Base-by-base conservation (phyloP, 2,888 invertebrate genomes). In the Xestia xanthographa region DNA sequence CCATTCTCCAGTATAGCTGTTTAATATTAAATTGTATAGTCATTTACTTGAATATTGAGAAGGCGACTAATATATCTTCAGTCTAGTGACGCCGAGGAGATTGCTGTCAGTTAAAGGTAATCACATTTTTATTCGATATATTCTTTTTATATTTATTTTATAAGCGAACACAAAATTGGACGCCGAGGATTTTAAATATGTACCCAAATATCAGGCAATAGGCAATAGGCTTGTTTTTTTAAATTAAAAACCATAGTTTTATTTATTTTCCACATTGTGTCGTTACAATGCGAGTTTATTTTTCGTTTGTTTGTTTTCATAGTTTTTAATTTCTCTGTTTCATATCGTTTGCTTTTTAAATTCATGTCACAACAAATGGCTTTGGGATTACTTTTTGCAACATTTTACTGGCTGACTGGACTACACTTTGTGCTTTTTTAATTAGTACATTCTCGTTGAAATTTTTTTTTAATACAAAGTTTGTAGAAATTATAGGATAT, bases 11-110 rank as follows among this genome's bases (percentile, higher is more conserved):
- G n/a, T 56, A 12, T 58, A 75, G 12, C 41, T 48, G 56, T 14
- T 48, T 48, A 22, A 22, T 56, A 48, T 43, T 6, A 41, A 58
- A 58, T 72, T 73, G 34, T 81, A 41, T 56, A 22, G 34, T 43
- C 17, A 65, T 81, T 75, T 56, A 56, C 63, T 56, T 41, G 53
- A 56, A 77, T 58, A 78, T 78, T 65, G 63, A 48, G 75, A 82
- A 81, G 22, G 34, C 56, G 17, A 48, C 41, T 82, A 67, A 66
- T 62, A 77, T 62, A 82, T 63, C 14, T 26, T 14, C 62, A 66
- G 53, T 82, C 68, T 82, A 11, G n/a, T 62, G 62, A 41, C 43
- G 43, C 77, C 29, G 58, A 48, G 50, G 41, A 83, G 43, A 79
- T 78, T 77, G 68, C 67, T 45, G 56, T 50, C 63, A 67, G 38